phyloP scores from a whole-genome alignment of 2,113 vertebrate species.

The Morone chrysops region DNA sequence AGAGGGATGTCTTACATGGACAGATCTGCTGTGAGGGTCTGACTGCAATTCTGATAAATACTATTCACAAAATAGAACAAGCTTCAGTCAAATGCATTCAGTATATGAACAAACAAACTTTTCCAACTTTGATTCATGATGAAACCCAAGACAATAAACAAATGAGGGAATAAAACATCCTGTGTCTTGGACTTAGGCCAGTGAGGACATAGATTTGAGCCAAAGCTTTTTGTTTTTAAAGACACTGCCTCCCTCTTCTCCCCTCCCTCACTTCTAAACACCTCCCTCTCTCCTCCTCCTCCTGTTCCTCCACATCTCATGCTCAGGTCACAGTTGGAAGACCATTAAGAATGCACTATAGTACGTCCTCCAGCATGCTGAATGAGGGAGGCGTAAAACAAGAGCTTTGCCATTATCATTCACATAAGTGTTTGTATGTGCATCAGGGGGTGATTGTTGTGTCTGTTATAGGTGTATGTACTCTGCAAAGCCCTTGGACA shows the following conservation, averaged over 20 bases:
- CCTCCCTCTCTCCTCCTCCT: slow-evolving; percentile 11
- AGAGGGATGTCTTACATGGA: slow-evolving; percentile 31
- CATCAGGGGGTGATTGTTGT: slow-evolving; percentile 9
- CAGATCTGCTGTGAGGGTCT: slow-evolving; percentile 17
- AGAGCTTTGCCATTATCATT: slow-evolving; percentile 58
- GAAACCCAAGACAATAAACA: neutral
- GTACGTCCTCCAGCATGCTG: slow-evolving; percentile 43
- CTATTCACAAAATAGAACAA: neutral
- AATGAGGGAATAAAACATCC: slow-evolving; percentile 1
- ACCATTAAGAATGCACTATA: slow-evolving; percentile 59
- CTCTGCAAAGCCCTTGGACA: neutral
- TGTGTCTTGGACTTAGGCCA: slow-evolving; percentile 40
- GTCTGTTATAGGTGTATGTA: slow-evolving; percentile 6
- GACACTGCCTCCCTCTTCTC: slow-evolving; percentile 24
- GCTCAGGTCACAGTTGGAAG: slow-evolving; percentile 69
- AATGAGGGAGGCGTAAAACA: slow-evolving; percentile 62
- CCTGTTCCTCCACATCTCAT: slow-evolving; percentile 55
- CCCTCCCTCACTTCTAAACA: slow-evolving; percentile 29
- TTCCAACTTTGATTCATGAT: slow-evolving; percentile 4
- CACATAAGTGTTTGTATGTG: slow-evolving; percentile 42
- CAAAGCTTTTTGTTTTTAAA: slow-evolving; percentile 41
- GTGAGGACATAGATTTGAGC: slow-evolving; percentile 9
- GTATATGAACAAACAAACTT: neutral
- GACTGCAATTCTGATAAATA: slow-evolving; percentile 1
- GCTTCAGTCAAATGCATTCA: slow-evolving; percentile 8